phyloP scores from a whole-genome alignment of 2,113 vertebrate species.

The Aspiorhynchus laticeps region DNA sequence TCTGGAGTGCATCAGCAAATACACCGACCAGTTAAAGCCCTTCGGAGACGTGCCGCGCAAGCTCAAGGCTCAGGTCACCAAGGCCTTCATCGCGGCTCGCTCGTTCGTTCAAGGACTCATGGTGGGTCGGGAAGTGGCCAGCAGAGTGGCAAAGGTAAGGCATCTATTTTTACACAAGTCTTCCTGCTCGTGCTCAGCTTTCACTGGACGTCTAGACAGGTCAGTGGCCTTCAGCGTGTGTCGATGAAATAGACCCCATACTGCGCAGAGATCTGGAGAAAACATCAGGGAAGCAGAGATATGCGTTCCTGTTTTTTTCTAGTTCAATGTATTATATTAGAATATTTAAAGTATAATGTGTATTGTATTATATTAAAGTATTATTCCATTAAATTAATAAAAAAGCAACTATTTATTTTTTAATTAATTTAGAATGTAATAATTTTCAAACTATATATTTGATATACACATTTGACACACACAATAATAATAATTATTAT shows the following conservation, averaged over 20 bases:
- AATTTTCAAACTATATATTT: too few relatives aligned
- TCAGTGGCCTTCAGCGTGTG: constrained; percentile 13
- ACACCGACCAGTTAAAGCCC: constrained; percentile 91
- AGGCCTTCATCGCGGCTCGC: constrained; percentile 91
- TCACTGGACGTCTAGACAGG: constrained; percentile 14
- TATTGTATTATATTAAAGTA: too few relatives aligned
- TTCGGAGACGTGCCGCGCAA: constrained; percentile 94
- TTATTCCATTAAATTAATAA: too few relatives aligned
- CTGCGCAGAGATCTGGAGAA: background rate
- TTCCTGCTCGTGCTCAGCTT: background rate
- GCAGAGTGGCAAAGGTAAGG: constrained; percentile 94
- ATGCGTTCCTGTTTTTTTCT: background rate
- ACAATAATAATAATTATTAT: background rate
- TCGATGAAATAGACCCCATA: background rate
- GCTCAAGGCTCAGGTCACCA: constrained; percentile 92
- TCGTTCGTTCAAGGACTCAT: constrained; percentile 97
- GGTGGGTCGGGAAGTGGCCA: constrained; percentile 94
- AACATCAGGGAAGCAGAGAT: background rate
- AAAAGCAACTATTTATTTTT: too few relatives aligned
- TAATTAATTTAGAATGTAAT: too few relatives aligned
- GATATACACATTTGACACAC: too few relatives aligned
- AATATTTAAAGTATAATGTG: too few relatives aligned
- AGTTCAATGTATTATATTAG: background rate
- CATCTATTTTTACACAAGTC: background rate
- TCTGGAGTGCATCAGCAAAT: constrained; percentile 95